These are phyloP conservation scores for Semaprochilodus insignis DNA, from an alignment of 2,797 vertebrate genomes.

Conservation along the genomic window DNA sequence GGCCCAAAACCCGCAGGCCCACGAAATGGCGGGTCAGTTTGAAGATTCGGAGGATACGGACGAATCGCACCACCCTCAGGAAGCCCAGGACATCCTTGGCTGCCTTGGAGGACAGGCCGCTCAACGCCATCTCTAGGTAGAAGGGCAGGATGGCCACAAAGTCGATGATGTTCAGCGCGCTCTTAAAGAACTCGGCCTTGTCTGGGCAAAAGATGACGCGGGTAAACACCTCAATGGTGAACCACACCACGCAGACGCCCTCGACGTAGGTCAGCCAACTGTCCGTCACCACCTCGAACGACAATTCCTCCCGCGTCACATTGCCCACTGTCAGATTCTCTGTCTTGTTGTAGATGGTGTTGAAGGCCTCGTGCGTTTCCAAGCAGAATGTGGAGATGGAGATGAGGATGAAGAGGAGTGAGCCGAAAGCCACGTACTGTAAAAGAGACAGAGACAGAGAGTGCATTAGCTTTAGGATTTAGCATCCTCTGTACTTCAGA, in stretches of 20 bases:
- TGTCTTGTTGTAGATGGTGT: constrained; percentile 97
- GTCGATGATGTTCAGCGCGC: constrained; percentile 98
- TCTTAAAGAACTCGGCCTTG: constrained; percentile 98
- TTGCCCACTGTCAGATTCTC: constrained; percentile 91
- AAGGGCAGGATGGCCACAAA: constrained; percentile 99
- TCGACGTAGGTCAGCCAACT: constrained; percentile 97
- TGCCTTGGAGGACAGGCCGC: constrained; percentile 96
- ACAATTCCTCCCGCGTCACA: constrained; percentile 86
- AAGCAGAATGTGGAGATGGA: constrained; percentile 99
- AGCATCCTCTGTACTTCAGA: not conserved
- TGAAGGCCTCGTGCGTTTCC: constrained; percentile 98
- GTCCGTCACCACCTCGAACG: constrained; percentile 92
- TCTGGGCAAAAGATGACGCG: constrained; percentile 97
- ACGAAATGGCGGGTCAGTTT: constrained; percentile 98
- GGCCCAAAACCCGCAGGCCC: constrained; percentile 93
- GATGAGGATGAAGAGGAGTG: constrained; percentile 98
- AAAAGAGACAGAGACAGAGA: constrained; percentile 31
- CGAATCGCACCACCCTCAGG: constrained; percentile 95
- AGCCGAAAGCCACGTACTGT: constrained; percentile 96
- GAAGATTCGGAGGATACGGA: constrained; percentile 98
- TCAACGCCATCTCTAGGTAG: constrained; percentile 97
- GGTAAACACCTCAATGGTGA: constrained; percentile 97
- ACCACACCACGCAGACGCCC: constrained; percentile 98
- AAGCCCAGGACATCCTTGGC: constrained; percentile 98
- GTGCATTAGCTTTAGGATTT: not conserved